Evolutionary conservation across 2,888 invertebrate species (phyloP).

Genomic region (Gymnoscelis rufifasciata): DNA sequence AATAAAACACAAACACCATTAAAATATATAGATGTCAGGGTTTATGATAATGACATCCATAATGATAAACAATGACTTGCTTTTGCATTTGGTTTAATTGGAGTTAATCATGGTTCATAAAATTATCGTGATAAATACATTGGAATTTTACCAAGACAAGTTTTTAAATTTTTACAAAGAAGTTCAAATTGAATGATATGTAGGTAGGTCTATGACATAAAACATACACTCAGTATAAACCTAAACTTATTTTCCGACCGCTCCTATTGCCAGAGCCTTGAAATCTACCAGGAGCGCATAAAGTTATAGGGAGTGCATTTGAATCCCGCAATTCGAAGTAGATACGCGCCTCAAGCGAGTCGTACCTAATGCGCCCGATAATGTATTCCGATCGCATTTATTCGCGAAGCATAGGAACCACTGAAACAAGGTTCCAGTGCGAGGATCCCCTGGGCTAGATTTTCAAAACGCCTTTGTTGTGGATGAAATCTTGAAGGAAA

Average conservation of each 20-base stretch:
- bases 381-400: constrained; percentile 75
- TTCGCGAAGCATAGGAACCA: constrained; percentile 63
- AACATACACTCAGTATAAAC: too few species aligned
- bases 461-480: constrained; percentile 43
- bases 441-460: constrained; percentile 56
- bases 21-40: too few species aligned
- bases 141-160: too few species aligned
- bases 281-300: constrained; percentile 42
- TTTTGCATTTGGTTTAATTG: too few species aligned
- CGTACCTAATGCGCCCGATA: constrained; percentile 71
- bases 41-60: too few species aligned
- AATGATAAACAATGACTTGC: too few species aligned
- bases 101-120: too few species aligned
- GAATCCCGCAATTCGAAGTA: constrained; percentile 56
- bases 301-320: constrained; percentile 59
- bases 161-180: too few species aligned
- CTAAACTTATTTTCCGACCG: constrained; percentile 19
- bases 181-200: too few species aligned
- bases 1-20: too few species aligned
- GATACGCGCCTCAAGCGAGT: constrained; percentile 66
- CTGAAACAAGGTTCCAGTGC: constrained; percentile 65
- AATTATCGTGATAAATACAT: too few species aligned
- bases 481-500: constrained; percentile 29
- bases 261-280: constrained; percentile 15
- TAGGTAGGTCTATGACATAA: too few species aligned